Evolutionary conservation across 2,113 vertebrate species (phyloP), one percentile per base, ranked within the genome.

Genomic region (Poeciliopsis occidentalis): DNA sequence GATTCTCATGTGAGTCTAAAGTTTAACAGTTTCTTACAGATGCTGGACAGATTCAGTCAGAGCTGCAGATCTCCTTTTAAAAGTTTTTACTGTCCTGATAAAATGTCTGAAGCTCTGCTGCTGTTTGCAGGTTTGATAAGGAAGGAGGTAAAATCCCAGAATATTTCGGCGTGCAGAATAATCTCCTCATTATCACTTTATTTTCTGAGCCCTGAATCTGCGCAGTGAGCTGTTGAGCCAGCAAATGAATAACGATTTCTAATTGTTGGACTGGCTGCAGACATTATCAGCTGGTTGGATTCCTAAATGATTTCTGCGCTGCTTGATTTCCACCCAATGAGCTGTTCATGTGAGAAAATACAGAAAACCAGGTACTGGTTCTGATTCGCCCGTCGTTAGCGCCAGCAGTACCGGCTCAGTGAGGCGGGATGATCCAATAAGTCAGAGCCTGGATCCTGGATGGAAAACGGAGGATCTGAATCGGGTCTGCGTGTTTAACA

Each of bases 181-280:
- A 71, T 73, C 79, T 78, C 17, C 69, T 84, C 13, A 26, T 73
- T 73, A 61, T 64, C 4, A 10, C 73, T 64, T 13, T 37, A 0
- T 41, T 64, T 70, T 54, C 39, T 12, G 19, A 29, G 39, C 32
- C 2, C 57, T 19, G 41, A 37, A 57, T 76, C 69, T 77, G 64
- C 64, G 80, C 83, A 76, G 68, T 5, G 66, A 83, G 64, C 26
- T 51, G 66, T 39, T 67, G 63, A 83, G 29, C 65, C 73, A 74
- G 76, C 61, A 84, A 87, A 84, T 78, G 34, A 47, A 64, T 79
- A 84, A 84, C n/a, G 81, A 87, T 85, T 82, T 85, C 69, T 87
- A 84, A 87, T 85, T 83, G 80, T 67, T 22, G 12, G 57, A 79
- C 61, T 67, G 12, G 32, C 64, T 71, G 69, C 57, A 39, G 68